Evolutionary conservation across 2,113 vertebrate genomes (phyloP).

Genomic region (Pomatorhinus ruficollis): DNA sequence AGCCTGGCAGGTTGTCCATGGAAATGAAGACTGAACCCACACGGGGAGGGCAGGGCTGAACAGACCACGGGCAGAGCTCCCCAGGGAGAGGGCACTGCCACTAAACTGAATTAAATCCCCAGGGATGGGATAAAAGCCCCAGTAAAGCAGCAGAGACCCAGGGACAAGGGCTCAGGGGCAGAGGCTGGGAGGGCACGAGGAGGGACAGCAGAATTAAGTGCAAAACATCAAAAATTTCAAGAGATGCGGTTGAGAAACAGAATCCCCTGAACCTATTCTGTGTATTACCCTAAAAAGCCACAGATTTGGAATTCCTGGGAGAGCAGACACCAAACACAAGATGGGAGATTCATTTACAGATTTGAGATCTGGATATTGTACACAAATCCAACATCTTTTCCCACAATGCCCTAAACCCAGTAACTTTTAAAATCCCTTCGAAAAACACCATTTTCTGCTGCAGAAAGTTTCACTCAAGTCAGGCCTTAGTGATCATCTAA

Average conservation of each 20-base stretch:
- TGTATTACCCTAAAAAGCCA: background rate
- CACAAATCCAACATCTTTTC: background rate
- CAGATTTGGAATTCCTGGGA: background rate
- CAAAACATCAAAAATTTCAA: background rate
- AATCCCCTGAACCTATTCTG: rapidly evolving
- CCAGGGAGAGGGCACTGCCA: background rate
- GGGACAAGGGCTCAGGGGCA: background rate
- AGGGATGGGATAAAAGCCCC: rapidly evolving
- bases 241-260: background rate
- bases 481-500: background rate
- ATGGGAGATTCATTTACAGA: background rate
- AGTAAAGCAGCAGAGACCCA: background rate
- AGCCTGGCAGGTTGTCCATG: background rate
- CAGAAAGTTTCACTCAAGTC: background rate
- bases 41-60: background rate
- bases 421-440: background rate
- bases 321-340: background rate
- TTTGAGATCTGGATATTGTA: background rate
- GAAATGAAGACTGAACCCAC: rapidly evolving
- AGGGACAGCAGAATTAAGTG: background rate
- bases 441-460: background rate
- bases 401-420: background rate
- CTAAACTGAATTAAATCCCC: background rate
- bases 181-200: background rate
- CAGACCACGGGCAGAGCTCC: background rate